Conservation (phyloP, 2,888 invertebrate genomes). For the Deilephila elpenor region DNA sequence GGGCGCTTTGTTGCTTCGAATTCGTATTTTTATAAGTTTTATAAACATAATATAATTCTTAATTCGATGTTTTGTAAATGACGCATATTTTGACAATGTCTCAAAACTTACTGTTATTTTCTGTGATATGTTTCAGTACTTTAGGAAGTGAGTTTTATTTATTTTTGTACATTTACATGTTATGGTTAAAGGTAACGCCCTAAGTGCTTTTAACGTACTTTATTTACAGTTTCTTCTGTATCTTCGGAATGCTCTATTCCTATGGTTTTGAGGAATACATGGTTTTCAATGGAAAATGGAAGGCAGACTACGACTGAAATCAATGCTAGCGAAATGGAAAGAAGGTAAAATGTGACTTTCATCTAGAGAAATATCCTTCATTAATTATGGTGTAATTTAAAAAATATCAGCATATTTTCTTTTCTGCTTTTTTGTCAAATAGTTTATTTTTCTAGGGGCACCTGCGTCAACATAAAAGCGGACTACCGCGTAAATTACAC, state of each 20-base stretch:
- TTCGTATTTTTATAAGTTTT: not conserved
- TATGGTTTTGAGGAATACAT: constrained; percentile 90
- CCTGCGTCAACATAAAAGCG: constrained; percentile 89
- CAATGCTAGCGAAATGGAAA: constrained; percentile 91
- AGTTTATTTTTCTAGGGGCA: constrained; percentile 27
- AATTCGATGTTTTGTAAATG: constrained; percentile 39
- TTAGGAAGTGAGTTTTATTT: constrained; percentile 50
- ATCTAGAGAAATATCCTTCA: too few relatives aligned
- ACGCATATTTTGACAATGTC: constrained; percentile 47
- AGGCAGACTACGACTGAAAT: constrained; percentile 92
- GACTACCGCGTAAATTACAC: constrained; percentile 93
- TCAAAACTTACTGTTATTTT: constrained; percentile 40
- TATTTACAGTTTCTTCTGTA: constrained; percentile 63
- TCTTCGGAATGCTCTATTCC: constrained; percentile 89
- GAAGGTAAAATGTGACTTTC: constrained; percentile 60
- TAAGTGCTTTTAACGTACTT: constrained; percentile 47
- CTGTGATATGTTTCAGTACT: constrained; percentile 45
- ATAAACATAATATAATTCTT: not conserved
- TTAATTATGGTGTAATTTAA: not conserved
- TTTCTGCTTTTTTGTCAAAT: constrained; percentile 19
- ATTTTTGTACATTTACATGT: constrained; percentile 37
- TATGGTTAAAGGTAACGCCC: constrained; percentile 65
- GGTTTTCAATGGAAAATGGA: constrained; percentile 97
- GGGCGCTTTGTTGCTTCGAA: constrained; percentile 4
- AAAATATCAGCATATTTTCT: not conserved